Evolutionary conservation across 2,797 vertebrate genomes (phyloP), one percentile per base, ranked within the genome.

Genomic region (Cryptoprocta ferox): DNA sequence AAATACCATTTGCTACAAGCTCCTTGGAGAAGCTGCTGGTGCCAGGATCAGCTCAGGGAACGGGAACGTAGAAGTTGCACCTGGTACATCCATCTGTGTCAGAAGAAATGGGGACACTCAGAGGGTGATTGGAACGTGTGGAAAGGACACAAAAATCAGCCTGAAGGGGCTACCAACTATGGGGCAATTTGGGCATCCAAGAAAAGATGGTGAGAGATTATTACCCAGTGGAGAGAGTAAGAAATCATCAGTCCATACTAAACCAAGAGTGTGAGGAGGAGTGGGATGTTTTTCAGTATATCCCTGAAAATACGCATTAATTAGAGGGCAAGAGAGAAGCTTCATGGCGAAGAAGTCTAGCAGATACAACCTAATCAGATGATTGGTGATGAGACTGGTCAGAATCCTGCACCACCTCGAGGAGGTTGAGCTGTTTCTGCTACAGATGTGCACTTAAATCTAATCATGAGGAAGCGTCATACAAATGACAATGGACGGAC

Each of bases 351-450:
- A 12, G 42, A 70, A 50, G 42, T 3, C 87, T 14, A 50, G 63
- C 13, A 21, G 42, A 39, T 26, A 30, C 15, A 42, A 32, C 21
- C 28, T 61, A 18, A 37, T 35, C 24, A 12, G 30, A 12, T 3
- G 28, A 39, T 2, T 37, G 3, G 11, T 10, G 19, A 13, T 1
- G 21, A 6, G 24, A 68, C 8, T 19, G 7, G 48, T 59, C 19
- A 5, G 45, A 39, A 32, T 26, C 63, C 26, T 4, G 2, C 2
- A 1, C 3, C 13, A 0, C 3, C 0, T 0, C 8, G 6, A 11
- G 2, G 15, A 11, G 4, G 30, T 2, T 5, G 9, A 65, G 63
- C 1, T 2, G 6, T 6, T 73, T 45, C 26, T 14, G 9, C 86
- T 2, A 21, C 26, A 66, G 59, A 28, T 1, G 7, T 12, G 32